Evolutionary conservation across 2,113 vertebrate genomes (phyloP).

Genomic region (Cheilinus undulatus): DNA sequence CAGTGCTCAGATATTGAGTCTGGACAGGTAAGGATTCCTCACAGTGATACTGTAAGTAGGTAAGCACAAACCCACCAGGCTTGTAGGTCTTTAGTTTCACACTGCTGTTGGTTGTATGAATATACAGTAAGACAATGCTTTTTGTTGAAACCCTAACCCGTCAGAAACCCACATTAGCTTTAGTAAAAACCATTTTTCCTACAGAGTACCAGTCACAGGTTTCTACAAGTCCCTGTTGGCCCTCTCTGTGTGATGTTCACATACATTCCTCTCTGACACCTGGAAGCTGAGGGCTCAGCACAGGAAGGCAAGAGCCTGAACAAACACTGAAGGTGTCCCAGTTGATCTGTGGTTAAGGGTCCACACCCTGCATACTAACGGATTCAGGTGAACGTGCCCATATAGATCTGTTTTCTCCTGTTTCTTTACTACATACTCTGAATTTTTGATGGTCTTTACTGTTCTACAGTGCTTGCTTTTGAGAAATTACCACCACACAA

Average conservation of each 20-base stretch:
- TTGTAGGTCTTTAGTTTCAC: not conserved
- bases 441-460: too few relatives aligned
- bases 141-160: conserved; percentile 18
- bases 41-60: not conserved
- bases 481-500: not conserved
- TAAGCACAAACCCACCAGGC: not conserved
- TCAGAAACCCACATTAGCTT: conserved; percentile 16
- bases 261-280: conserved; percentile 75
- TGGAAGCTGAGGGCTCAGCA: conserved; percentile 70
- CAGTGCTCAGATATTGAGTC: not conserved
- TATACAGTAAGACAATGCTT: not conserved
- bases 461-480: too few relatives aligned
- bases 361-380: conserved; percentile 30
- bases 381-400: not conserved
- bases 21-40: not conserved
- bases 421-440: not conserved
- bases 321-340: conserved; percentile 54
- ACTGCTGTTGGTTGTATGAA: not conserved
- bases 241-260: conserved; percentile 41
- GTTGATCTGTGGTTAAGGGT: conserved; percentile 21
- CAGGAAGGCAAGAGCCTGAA: conserved; percentile 64
- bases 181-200: conserved; percentile 15
- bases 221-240: conserved; percentile 60
- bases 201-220: conserved; percentile 47
- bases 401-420: not conserved